A percentile compares a stretch with the other conserved stretches of the same genome.
These are phyloP conservation scores for Tipula helvola DNA, from an alignment of 2,888 invertebrate genomes.

Conservation along the genomic window DNA sequence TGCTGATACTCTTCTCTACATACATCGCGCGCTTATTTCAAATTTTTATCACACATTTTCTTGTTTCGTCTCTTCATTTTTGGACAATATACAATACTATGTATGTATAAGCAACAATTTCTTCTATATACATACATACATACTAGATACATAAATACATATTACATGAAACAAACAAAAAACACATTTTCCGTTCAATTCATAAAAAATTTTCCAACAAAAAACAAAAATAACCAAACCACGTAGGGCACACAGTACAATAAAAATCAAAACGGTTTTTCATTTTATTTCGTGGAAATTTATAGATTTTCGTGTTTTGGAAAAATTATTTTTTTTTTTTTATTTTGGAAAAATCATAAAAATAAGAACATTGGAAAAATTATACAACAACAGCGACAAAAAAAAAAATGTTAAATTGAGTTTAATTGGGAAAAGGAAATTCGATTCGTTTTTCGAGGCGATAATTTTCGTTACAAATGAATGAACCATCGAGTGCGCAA, in stretches of 20 bases:
- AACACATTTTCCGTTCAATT: neutral
- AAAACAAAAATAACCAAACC: neutral
- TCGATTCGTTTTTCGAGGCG: neutral
- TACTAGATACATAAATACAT: neutral
- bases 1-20: neutral
- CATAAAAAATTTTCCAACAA: neutral
- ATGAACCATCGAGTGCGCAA: neutral
- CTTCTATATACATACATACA: neutral
- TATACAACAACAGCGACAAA: neutral
- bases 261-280: constrained; percentile 4
- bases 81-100: neutral
- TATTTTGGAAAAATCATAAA: neutral
- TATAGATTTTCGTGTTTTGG: neutral
- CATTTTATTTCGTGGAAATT: constrained; percentile 4
- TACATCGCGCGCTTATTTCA: neutral
- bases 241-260: neutral
- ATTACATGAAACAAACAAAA: neutral
- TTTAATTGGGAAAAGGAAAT: neutral
- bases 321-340: neutral
- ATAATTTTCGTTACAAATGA: neutral
- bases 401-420: neutral
- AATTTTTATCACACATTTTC: neutral
- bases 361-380: neutral
- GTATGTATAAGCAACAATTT: neutral
- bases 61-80: neutral